A percentile compares a stretch with the other conserved stretches of the same genome.
phyloP scores from a whole-genome alignment of 2,113 vertebrate genomes.

The Hemiprocne comata region DNA sequence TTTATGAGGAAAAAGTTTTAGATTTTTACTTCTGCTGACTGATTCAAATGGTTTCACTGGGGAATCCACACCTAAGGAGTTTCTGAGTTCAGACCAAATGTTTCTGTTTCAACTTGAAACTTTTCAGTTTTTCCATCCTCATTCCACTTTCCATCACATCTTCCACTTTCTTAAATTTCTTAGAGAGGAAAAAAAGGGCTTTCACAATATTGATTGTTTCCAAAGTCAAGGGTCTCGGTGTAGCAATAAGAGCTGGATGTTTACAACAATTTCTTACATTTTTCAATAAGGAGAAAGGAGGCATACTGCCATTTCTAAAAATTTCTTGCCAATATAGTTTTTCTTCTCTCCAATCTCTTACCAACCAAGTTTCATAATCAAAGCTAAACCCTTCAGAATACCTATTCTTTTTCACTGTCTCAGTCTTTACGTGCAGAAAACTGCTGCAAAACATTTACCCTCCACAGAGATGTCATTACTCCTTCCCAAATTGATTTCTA shows the following conservation, averaged over 20 bases:
- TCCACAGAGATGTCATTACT: conserved; percentile 32
- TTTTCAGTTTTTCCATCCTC: background rate
- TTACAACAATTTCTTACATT: background rate
- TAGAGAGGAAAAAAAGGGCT: background rate
- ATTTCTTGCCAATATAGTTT: background rate
- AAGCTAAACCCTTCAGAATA: conserved; percentile 13
- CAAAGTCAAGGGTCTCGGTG: background rate
- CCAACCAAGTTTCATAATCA: conserved; percentile 1
- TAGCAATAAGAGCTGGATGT: background rate
- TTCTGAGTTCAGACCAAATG: background rate
- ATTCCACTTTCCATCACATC: background rate
- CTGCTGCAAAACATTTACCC: background rate
- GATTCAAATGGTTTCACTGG: rapidly evolving
- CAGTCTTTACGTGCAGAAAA: background rate
- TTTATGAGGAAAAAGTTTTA: background rate
- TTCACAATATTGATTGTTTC: background rate
- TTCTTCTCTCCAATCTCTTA: conserved; percentile 14
- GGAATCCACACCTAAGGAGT: background rate
- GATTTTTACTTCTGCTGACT: background rate
- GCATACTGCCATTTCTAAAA: background rate
- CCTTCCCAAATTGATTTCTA: background rate
- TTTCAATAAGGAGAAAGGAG: background rate
- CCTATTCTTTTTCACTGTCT: background rate
- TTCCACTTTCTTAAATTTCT: background rate
- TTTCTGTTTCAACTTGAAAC: background rate